Base-by-base conservation (phyloP, 1,140 invertebrate species). In the Anthonomus grandis region DNA sequence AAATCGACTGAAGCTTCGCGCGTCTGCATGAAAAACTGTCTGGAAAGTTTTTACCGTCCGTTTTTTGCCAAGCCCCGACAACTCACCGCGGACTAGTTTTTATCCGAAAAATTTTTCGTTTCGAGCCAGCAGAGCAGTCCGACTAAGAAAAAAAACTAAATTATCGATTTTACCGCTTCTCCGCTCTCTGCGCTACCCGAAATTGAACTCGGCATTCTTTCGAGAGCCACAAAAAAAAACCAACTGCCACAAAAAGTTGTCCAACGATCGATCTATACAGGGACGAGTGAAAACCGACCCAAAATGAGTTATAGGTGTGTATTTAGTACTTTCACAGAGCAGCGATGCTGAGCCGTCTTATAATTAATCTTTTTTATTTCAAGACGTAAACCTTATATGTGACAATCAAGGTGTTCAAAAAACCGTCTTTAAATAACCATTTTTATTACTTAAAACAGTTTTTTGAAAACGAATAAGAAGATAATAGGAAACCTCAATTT, bases 51-150 rank as follows among this genome's bases (percentile, higher is more conserved):
- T 67, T 64, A 64, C 57, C 59, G 47, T 46, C 50, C 42, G 27
- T 56, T 66, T 66, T 68, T 67, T 62, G 49, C 52, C 38, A 25
- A 55, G 57, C 59, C 52, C 62, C 56, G 60, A 60, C 57, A 59
- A 66, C 67, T 65, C 64, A 64, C 66, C 64, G 62, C 66, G 64
- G 65, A 67, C 62, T 64, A 66, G 64, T 67, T 67, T 67, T 67
- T 67, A 59, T 62, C 59, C 63, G 27, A 59, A 63, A 63, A 64
- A 63, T 67, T 67, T 63, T 63, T 63, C 61, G 61, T n/a, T n/a
- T n/a, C n/a, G n/a, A n/a, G n/a, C n/a, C n/a, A n/a, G n/a, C n/a
- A n/a, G n/a, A 63, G 51, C 57, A 58, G 48, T 46, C 52, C 52
- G 45, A 54, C 38, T 54, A 46, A 18, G 55, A 48, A 54, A 60